Evolutionary conservation across 37 sponge, comb jelly and placozoan genomes (phyloP).

Genomic region (Amphimedon queenslandica): DNA sequence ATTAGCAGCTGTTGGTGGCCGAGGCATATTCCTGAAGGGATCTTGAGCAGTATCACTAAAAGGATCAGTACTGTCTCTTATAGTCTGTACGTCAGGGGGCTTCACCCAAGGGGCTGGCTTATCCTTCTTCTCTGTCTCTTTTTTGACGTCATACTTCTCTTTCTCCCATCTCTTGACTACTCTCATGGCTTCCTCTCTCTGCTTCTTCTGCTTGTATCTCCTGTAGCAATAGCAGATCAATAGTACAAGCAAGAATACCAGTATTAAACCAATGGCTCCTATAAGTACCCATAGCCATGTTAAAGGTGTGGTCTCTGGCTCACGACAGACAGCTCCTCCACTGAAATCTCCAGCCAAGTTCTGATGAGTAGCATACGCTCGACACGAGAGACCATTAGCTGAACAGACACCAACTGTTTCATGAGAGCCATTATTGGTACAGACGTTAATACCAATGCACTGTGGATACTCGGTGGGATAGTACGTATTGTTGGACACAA

Average conservation of each 20-base stretch:
- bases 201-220: slow-evolving; percentile 38
- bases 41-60: slow-evolving; percentile 41
- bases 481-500: slow-evolving; percentile 14
- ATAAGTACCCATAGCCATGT: slow-evolving; percentile 53
- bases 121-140: slow-evolving; percentile 49
- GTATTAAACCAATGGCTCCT: slow-evolving; percentile 46
- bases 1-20: slow-evolving; percentile 58
- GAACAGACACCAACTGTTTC: slow-evolving; percentile 70
- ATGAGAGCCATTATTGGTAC: slow-evolving; percentile 1
- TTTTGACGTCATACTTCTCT: slow-evolving; percentile 56
- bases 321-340: slow-evolving; percentile 3
- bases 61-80: slow-evolving; percentile 78
- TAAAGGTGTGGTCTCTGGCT: slow-evolving; percentile 4
- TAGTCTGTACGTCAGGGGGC: slow-evolving; percentile 51
- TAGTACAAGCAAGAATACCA: slow-evolving; percentile 31
- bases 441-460: slow-evolving; percentile 86
- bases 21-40: slow-evolving; percentile 36
- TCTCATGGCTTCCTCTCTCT: slow-evolving; percentile 53
- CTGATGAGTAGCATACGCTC: slow-evolving; percentile 44
- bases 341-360: slow-evolving; percentile 41
- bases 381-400: slow-evolving; percentile 52
- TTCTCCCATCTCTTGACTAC: slow-evolving; percentile 73
- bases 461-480: slow-evolving; percentile 48
- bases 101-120: slow-evolving; percentile 55
- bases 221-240: slow-evolving; percentile 46